phyloP scores from a whole-genome alignment of 2,888 invertebrate genomes.

The Proisotoma minuta region DNA sequence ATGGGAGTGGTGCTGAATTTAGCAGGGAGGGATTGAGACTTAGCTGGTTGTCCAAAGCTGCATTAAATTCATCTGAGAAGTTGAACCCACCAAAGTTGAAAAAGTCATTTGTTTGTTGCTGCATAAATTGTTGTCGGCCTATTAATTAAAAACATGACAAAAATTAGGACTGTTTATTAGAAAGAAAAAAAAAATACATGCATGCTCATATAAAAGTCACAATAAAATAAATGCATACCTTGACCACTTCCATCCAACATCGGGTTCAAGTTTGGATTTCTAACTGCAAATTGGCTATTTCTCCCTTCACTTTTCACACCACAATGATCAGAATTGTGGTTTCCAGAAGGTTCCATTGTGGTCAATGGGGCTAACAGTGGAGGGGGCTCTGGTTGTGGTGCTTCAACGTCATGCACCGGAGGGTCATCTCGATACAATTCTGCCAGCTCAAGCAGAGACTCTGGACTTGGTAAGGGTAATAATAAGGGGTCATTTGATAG shows the following conservation, averaged over 20 bases:
- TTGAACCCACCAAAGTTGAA: constrained; percentile 47
- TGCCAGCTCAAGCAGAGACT: constrained; percentile 46
- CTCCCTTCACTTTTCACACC: constrained; percentile 32
- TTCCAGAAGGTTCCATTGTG: constrained; percentile 61
- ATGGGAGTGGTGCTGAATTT: constrained; percentile 34
- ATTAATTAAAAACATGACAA: constrained; percentile 11
- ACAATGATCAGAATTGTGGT: constrained; percentile 69
- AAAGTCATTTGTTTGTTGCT: constrained; percentile 46
- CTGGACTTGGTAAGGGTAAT: constrained; percentile 46
- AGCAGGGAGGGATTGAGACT: constrained; percentile 44
- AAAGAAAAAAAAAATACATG: background rate
- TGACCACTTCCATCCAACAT: constrained; percentile 42
- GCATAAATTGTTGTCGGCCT: constrained; percentile 46
- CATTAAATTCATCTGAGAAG: constrained; percentile 47
- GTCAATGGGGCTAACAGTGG: constrained; percentile 54
- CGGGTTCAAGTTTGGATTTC: constrained; percentile 38
- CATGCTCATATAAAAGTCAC: background rate
- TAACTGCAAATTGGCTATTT: constrained; percentile 47
- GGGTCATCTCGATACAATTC: constrained; percentile 47
- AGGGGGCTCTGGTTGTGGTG: constrained; percentile 48
- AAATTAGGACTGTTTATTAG: constrained; percentile 2
- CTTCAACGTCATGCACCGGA: constrained; percentile 45
- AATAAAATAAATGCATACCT: constrained; percentile 24
- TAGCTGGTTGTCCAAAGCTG: constrained; percentile 47
- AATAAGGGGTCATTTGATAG: constrained; percentile 47